These are phyloP conservation scores for Eupithecia subfuscata DNA, from an alignment of 2,888 invertebrate species.

Conservation along the genomic window DNA sequence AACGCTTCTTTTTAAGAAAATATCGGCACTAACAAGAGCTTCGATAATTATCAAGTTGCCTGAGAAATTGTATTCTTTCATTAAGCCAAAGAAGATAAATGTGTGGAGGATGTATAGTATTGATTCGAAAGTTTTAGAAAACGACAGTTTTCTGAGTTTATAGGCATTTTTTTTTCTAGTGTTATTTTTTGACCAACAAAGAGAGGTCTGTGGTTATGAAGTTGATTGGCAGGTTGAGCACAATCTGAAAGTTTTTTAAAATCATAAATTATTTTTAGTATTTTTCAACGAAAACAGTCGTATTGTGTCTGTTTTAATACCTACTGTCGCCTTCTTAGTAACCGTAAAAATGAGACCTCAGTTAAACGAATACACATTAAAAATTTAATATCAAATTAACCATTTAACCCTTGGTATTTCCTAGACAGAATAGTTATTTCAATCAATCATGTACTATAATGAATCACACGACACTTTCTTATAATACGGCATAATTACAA, in stretches of 20 bases:
- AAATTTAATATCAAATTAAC: slow-evolving; percentile 30
- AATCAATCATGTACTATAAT: slow-evolving; percentile 32
- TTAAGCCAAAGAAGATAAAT: no score
- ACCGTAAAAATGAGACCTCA: slow-evolving; percentile 4
- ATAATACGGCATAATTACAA: slow-evolving; percentile 37
- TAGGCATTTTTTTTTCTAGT: background rate
- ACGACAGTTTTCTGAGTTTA: background rate
- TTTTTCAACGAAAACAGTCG: background rate
- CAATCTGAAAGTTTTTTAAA: background rate
- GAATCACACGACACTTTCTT: slow-evolving; percentile 43
- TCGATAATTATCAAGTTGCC: no score
- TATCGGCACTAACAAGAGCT: no score
- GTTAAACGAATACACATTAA: slow-evolving; percentile 14
- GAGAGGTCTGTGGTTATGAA: background rate
- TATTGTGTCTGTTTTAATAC: no score
- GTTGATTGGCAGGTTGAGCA: background rate
- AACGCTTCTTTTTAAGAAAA: no score
- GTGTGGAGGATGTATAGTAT: no score
- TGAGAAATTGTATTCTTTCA: no score
- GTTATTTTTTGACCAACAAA: no score
- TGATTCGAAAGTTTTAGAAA: background rate
- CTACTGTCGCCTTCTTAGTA: background rate
- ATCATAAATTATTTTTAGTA: background rate
- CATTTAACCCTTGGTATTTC: slow-evolving; percentile 37
- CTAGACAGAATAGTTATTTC: slow-evolving; percentile 36